Evolutionary conservation across 2,797 vertebrate genomes (phyloP).

Genomic region (Chanos chanos): DNA sequence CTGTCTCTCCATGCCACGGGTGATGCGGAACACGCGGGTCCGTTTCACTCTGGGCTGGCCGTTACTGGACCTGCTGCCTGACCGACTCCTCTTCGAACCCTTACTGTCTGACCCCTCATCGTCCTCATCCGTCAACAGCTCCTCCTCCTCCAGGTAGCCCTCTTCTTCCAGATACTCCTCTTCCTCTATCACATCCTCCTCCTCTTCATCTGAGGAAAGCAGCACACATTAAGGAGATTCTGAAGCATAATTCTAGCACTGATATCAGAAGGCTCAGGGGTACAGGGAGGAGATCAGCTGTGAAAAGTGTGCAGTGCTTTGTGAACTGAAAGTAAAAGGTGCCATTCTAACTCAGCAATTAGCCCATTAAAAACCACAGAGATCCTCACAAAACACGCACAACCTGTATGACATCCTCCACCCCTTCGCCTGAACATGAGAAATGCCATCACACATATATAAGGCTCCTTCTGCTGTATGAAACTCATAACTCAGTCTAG

Average conservation of each 20-base stretch:
- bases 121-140: constrained; percentile 55
- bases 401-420: no score
- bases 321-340: no score
- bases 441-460: no score
- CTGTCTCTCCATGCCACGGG: constrained; percentile 70
- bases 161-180: constrained; percentile 73
- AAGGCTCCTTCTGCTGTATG: no score
- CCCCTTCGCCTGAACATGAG: no score
- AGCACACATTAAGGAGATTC: neutral
- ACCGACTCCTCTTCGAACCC: constrained; percentile 51
- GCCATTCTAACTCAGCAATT: no score
- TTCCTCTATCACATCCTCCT: constrained; percentile 63
- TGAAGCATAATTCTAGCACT: neutral
- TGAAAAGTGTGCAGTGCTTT: no score
- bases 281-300: no score
- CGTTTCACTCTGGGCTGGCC: constrained; percentile 68
- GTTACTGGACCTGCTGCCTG: constrained; percentile 33
- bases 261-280: neutral
- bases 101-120: constrained; percentile 50
- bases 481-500: no score
- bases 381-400: no score
- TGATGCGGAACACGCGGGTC: constrained; percentile 72
- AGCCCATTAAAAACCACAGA: no score
- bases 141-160: constrained; percentile 70
- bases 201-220: constrained; percentile 58